Evolutionary conservation across 2,113 vertebrate species (phyloP), one percentile per base, ranked within the genome.

Genomic region (Ceyx cyanopectus): DNA sequence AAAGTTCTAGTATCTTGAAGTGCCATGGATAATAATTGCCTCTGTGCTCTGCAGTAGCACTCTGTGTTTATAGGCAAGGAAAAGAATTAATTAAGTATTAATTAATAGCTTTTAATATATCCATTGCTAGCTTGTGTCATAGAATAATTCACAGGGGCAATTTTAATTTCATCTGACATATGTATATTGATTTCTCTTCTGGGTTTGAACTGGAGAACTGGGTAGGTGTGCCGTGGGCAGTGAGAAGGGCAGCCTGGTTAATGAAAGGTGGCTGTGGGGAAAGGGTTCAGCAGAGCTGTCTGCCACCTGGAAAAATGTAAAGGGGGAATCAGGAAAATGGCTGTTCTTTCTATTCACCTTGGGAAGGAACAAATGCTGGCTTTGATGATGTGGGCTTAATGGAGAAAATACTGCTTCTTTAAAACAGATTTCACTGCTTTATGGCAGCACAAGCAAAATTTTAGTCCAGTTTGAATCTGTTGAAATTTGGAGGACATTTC

Each of bases 81-180:
- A 94, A 82, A 87, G 1, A 68, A 92, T 87, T 92, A 87, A 91
- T 90, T 91, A 78, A 86, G 53, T 75, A 69, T 69, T 87, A 94
- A 93, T 94, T 93, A 93, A 73, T 89, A 54, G 73, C 70, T 23
- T 93, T 94, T 90, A 87, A 85, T 89, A 89, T 43, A 43, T 41
- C 77, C 1, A 4, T 50, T 87, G 77, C 32, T 62, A 72, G 45
- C 30, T 86, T 62, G 66, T 86, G 74, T 92, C 66, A 34, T 5
- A 14, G 67, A 90, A 66, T 94, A 92, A 95, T 41, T 92, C 81
- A 85, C 1, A 62, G 84, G 51, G 66, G 84, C 81, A 93, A 80
- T 73, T 96, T 87, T 91, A 82, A 94, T 96, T 94, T 93, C 75
- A 56, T 18, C 81, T 93, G 67, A 79, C 6, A 3, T 54, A 81